Percentiles rank a stretch among this genome's conserved stretches.
Evolutionary conservation across 2,797 vertebrate species (phyloP).

Genomic region (Sebastes minor): DNA sequence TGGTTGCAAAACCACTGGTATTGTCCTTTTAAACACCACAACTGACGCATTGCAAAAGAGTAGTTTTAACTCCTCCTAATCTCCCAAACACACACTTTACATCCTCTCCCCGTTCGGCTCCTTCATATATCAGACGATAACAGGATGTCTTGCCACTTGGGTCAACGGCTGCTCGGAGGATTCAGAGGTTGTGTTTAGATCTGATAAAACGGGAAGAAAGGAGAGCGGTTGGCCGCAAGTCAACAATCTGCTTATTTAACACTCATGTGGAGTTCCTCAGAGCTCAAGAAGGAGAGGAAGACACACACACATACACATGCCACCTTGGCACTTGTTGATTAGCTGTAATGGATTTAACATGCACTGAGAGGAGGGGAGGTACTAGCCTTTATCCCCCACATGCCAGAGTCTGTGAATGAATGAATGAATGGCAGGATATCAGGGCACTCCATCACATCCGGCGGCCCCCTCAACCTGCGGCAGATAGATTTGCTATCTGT

Average conservation of each 20-base stretch:
- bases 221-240: constrained; percentile 29
- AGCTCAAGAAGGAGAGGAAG: constrained; percentile 12
- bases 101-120: not conserved
- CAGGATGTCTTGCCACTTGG: constrained; percentile 54
- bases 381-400: constrained; percentile 1
- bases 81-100: not conserved
- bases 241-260: constrained; percentile 59
- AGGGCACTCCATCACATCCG: constrained; percentile 35
- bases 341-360: constrained; percentile 56
- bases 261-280: constrained; percentile 31
- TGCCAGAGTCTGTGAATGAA: not conserved
- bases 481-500: constrained; percentile 33
- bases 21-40: not conserved
- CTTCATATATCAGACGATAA: constrained; percentile 45
- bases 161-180: constrained; percentile 26
- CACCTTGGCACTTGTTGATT: constrained; percentile 51
- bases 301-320: not conserved
- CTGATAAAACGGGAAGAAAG: constrained; percentile 40
- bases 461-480: constrained; percentile 22
- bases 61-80: too few species aligned
- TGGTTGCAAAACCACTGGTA: not conserved
- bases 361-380: not conserved
- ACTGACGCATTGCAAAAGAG: not conserved
- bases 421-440: constrained; percentile 59
- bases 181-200: constrained; percentile 40